Base-by-base conservation (phyloP, 2,888 invertebrate species). In the Ischnura elegans region DNA sequence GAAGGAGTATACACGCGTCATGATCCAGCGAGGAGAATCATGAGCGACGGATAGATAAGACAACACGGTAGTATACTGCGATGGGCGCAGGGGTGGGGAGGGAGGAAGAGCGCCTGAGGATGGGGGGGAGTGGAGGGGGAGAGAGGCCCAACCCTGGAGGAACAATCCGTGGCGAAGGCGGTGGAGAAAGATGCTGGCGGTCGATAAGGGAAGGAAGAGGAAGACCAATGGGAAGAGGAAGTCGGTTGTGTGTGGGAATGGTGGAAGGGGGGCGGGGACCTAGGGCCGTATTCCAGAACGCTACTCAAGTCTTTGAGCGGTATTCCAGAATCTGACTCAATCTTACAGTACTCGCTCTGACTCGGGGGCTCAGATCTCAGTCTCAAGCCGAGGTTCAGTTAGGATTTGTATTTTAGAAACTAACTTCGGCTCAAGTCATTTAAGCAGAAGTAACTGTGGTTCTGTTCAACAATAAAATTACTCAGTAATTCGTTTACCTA, bases 1-100 rank as follows among this genome's bases (percentile, higher is more conserved):
- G 51, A 90, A 61, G 90, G 90, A 90, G 90, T 61, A 61, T 90
- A 61, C 90, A 90, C 90, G 90, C 90, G 90, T 90, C 90, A 90
- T 90, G 90, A 90, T 43, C 61, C 66, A 25, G 86, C 29, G 42
- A 45, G n/a, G 90, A 90, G 90, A 90, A 90, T 90, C 90, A 90
- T 90, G 90, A 90, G 55, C 90, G 90, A 90, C 90, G 55, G 90
- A 61, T 90, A 90, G 90, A 90, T 90, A 90, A 90, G 90, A 90
- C 90, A 90, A 90, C 90, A 90, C 90, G 90, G 90, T 90, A 90
- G 90, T 43, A 90, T 90, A 51, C 19, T 51, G 61, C 90, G 90
- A 90, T 61, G 90, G 90, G 61, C 51, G 55, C n/a, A 87, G 51
- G 51, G 87, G 87, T 55, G n/a, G 55, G n/a, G 55, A 87, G 21